Evolutionary conservation across 2,797 vertebrate genomes (phyloP).

Genomic region (Alca torda): DNA sequence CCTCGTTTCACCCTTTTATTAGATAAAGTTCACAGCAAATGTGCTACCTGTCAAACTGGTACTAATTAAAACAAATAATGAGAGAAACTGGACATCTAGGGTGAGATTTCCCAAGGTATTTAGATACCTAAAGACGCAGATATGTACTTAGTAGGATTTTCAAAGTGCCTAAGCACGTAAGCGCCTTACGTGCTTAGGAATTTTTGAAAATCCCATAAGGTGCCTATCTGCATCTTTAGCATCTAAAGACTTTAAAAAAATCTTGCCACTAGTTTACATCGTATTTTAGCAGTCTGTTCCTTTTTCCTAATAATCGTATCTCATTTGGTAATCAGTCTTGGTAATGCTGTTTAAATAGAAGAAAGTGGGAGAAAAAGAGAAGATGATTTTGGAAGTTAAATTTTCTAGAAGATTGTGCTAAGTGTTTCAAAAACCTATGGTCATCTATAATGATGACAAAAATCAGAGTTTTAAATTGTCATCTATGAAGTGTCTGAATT

Average conservation of each 20-base stretch:
- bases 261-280: background rate
- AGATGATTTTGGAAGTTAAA: background rate
- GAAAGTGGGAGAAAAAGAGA: background rate
- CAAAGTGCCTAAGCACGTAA: slow-evolving; percentile 44
- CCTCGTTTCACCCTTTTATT: background rate
- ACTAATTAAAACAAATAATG: background rate
- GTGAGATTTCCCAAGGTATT: slow-evolving; percentile 14
- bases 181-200: slow-evolving; percentile 55
- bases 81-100: background rate
- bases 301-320: background rate
- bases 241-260: background rate
- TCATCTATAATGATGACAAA: background rate
- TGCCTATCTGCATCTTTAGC: slow-evolving; percentile 59
- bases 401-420: background rate
- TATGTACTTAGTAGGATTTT: slow-evolving; percentile 54
- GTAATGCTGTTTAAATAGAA: background rate
- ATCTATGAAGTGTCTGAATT: background rate
- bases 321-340: background rate
- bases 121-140: slow-evolving; percentile 35
- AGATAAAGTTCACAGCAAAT: background rate
- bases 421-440: background rate
- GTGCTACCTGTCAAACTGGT: background rate
- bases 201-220: slow-evolving; percentile 54
- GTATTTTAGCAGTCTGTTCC: background rate
- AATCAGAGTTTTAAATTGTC: background rate